Evolutionary conservation across 2,113 vertebrate species (phyloP), one percentile per base, ranked within the genome.

Genomic region (Chionodraco myersi): DNA sequence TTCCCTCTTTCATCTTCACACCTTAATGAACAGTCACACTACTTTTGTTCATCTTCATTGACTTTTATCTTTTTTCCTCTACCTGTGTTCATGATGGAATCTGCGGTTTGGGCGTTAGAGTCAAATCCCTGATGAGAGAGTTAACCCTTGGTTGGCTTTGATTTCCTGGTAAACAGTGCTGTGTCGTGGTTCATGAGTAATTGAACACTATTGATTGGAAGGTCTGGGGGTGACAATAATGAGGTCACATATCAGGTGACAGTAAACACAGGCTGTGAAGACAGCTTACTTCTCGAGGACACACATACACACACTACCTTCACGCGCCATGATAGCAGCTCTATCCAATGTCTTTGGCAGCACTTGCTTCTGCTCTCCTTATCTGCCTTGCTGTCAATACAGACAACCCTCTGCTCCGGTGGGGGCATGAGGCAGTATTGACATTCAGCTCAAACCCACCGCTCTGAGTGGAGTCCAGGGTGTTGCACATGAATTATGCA

Each of bases 401-500:
- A 88, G 90, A 92, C 92, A 91, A 90, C 87, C 88, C 90, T 80
- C 34, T 80, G 84, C 90, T 88, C 84, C 81, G 71, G 65, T 48
- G 89, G 86, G 91, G 91, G 90, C 88, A 87, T 52, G 84, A 88
- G 91, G 88, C 73, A n/a, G 82, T 95, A 94, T 94, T 94, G 94
- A 94, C 94, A 92, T 94, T 94, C 92, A 92, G 89, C 95, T 95
- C 91, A 92, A 92, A 92, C 89, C 88, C 90, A 91, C 85, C 89
- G 84, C 89, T 87, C 91, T 86, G 93, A 94, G 92, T 89, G 92
- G 90, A 91, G 92, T 93, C 91, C 91, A 75, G 90, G 92, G 92
- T 94, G 93, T 94, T 79, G 51, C 66, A 18, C 91, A 94, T 96
- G 89, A 95, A 96, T 95, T 94, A 95, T 96, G 94, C 89, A 95